Evolutionary conservation across 2,888 invertebrate species (phyloP).

Genomic region (Drosophila suboccidentalis): DNA sequence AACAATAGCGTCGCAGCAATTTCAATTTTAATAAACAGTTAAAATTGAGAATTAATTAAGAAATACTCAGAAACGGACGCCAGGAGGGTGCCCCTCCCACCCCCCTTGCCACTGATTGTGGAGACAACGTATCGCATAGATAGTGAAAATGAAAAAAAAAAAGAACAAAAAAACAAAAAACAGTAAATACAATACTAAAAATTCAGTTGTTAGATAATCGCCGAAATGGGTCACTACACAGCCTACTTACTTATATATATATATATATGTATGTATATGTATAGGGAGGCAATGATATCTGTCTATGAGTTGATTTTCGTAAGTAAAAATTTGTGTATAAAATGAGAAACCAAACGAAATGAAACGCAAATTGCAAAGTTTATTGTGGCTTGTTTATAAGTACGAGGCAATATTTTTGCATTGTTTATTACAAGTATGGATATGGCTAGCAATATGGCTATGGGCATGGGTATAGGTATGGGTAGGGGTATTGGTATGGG

Average conservation of each 20-base stretch:
- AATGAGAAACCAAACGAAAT: conserved; percentile 33
- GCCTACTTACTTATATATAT: conserved; percentile 10
- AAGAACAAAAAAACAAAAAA: conserved; percentile 12
- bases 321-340: conserved; percentile 46
- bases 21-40: conserved; percentile 71
- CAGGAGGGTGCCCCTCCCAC: background rate
- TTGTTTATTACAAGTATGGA: conserved; percentile 65
- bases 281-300: conserved; percentile 17
- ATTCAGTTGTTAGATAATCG: conserved; percentile 71
- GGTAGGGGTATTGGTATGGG: background rate
- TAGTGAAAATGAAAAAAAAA: conserved; percentile 55
- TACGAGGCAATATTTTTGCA: conserved; percentile 67
- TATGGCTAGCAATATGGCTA: conserved; percentile 31
- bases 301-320: conserved; percentile 17
- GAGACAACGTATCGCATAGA: conserved; percentile 69
- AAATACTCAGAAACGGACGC: conserved; percentile 17
- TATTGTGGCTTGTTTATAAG: conserved; percentile 67
- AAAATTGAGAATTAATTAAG: conserved; percentile 75
- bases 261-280: background rate
- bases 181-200: conserved; percentile 29
- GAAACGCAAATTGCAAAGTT: conserved; percentile 62
- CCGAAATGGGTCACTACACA: conserved; percentile 68
- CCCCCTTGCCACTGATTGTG: conserved; percentile 54
- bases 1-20: conserved; percentile 28
- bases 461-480: conserved; percentile 10